Conservation (phyloP, 1,140 invertebrate genomes). For the Linepithema humile region DNA sequence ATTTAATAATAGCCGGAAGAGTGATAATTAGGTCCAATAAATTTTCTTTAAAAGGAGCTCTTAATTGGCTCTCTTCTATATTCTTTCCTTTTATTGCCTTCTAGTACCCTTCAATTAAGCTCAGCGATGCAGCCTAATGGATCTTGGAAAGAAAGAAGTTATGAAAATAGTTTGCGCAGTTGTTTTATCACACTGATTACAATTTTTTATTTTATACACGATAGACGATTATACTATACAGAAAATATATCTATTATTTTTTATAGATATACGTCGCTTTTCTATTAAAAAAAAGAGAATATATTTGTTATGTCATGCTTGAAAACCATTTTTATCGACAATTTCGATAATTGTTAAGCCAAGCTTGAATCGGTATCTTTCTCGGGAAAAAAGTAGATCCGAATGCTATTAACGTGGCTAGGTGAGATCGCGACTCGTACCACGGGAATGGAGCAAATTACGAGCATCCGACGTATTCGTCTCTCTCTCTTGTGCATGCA, state of each 20-base stretch:
- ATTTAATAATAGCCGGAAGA: slow-evolving; percentile 4
- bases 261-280: too few species aligned
- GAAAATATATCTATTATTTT: not conserved
- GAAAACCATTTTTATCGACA: not conserved
- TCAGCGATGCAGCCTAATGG: slow-evolving; percentile 13
- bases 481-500: slow-evolving; percentile 32
- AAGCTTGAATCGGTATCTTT: not conserved
- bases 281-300: too few species aligned
- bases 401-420: not conserved
- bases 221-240: not conserved
- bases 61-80: slow-evolving; percentile 25
- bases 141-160: slow-evolving; percentile 27
- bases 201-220: not conserved
- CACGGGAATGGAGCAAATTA: slow-evolving; percentile 33
- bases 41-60: slow-evolving; percentile 13
- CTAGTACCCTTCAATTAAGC: slow-evolving; percentile 11
- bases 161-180: not conserved
- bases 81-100: not conserved
- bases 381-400: not conserved
- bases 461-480: slow-evolving; percentile 37
- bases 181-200: not conserved
- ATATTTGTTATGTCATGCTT: not conserved
- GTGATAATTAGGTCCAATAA: slow-evolving; percentile 23
- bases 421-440: slow-evolving; percentile 18
- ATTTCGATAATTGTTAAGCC: not conserved